These are phyloP conservation scores for Pteria penguin DNA, from an alignment of 2,888 invertebrate genomes.

Conservation along the genomic window DNA sequence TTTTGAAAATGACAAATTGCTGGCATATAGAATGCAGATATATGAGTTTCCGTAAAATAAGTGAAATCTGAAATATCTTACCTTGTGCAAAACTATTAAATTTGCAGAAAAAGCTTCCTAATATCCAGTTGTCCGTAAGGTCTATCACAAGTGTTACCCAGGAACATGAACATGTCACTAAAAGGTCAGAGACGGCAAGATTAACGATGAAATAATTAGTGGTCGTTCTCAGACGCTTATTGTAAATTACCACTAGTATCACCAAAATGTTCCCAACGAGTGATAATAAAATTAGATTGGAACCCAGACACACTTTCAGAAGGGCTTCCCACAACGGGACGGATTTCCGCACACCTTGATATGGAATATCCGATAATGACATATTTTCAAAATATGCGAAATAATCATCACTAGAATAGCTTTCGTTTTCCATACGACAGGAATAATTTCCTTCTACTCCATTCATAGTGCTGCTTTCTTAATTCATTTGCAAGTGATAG, in stretches of 20 bases:
- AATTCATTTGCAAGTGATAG: no score
- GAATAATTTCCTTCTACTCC: no score
- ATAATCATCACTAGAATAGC: no score
- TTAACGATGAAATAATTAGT: slow-evolving; percentile 76
- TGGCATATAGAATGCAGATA: no score
- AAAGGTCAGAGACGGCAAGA: slow-evolving; percentile 70
- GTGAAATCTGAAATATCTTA: no score
- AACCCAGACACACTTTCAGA: slow-evolving; percentile 58
- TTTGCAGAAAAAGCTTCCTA: slow-evolving; percentile 88
- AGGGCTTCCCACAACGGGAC: slow-evolving; percentile 57
- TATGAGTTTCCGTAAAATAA: no score
- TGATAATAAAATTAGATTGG: slow-evolving; percentile 55
- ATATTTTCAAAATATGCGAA: no score
- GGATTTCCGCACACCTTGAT: slow-evolving; percentile 47
- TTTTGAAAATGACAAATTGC: no score
- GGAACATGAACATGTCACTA: slow-evolving; percentile 83
- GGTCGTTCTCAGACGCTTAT: slow-evolving; percentile 70
- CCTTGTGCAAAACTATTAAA: slow-evolving; percentile 89
- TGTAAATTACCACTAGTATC: slow-evolving; percentile 60
- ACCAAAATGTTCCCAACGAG: slow-evolving; percentile 63
- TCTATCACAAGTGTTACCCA: slow-evolving; percentile 88
- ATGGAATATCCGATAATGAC: slow-evolving; percentile 38
- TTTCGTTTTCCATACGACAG: no score
- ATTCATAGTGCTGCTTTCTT: no score
- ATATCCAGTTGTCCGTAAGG: slow-evolving; percentile 88